A percentile compares a stretch with the other conserved stretches of the same genome.
phyloP scores from a whole-genome alignment of 2,888 invertebrate species.

The Aporophyla nigra region DNA sequence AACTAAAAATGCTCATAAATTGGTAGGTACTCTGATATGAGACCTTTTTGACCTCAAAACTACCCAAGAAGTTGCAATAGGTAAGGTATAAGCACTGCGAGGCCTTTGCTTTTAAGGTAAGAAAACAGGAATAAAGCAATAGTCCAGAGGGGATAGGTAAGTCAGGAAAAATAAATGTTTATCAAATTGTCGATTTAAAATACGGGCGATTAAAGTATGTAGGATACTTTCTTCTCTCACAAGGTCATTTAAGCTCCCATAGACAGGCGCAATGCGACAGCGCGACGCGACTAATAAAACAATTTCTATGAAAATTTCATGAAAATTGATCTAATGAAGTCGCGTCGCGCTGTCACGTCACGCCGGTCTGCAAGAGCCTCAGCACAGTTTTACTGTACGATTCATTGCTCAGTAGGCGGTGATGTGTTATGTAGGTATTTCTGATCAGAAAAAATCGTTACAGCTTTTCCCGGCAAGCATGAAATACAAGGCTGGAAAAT shows the following conservation, averaged over 20 bases:
- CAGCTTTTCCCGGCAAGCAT: conserved; percentile 7
- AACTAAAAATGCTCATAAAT: no score
- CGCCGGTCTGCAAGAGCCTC: background rate
- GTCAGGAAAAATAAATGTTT: background rate
- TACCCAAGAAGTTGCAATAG: background rate
- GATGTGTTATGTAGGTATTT: background rate
- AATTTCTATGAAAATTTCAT: no score
- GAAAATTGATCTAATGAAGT: no score
- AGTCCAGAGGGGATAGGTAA: background rate
- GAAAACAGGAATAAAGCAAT: conserved; percentile 3
- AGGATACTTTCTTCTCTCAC: no score
- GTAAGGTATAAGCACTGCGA: background rate
- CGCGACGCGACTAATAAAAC: no score
- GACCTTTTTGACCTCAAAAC: background rate
- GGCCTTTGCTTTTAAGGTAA: background rate
- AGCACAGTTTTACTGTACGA: background rate
- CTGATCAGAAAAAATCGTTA: background rate
- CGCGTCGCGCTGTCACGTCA: no score
- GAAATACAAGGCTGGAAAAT: background rate
- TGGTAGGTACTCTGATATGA: background rate
- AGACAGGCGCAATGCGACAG: no score
- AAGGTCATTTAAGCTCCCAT: no score
- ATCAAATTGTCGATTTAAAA: no score
- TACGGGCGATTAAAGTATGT: no score
- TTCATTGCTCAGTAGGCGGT: background rate